Base-by-base conservation (phyloP, 2,888 invertebrate genomes). In the Drosophila phalerata region DNA sequence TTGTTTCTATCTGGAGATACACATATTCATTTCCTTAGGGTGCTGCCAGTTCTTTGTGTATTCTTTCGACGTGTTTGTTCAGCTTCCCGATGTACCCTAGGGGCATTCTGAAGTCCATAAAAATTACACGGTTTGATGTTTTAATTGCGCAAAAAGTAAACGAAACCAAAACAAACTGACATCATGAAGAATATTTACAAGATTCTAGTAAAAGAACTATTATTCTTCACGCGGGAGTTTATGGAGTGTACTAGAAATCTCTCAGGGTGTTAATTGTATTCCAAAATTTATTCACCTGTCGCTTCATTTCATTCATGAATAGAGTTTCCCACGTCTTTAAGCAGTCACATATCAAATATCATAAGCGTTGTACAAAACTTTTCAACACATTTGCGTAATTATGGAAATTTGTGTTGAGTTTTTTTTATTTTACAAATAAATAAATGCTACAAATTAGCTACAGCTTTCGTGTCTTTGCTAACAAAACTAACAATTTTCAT, bases 371-470 rank as follows among this genome's bases (percentile, higher is more conserved):
- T 53, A 55, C 64, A 79, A 72, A 73, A 55, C 42, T 62, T 69
- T 71, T 71, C 67, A 71, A 73, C 78, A 66, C 66, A 57, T 78
- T 81, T 81, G 73, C 79, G 73, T 76, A 86, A 87, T 82, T 85
- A 84, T 84, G 88, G 68, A 87, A 79, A 84, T 87, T 30, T 62
- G 17, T 28, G 13, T 52, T 61, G 37, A 3, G 15, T 53, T 40
- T 19, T 25, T 38, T 25, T 47, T 49, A 48, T 47, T 37, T 45
- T 6, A 48, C 64, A 66, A 62, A 70, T 55, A 76, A 62, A 71
- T 83, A 81, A 83, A 79, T 69, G 76, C 58, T 74, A 81, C 85
- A 84, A 83, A 83, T 86, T 79, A 85, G 85, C 62, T 61, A 52
- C 19, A 19, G 43, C 62, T 55, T 43, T 52, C 5, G 48, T 56